Evolutionary conservation across 2,888 invertebrate genomes (phyloP), one percentile per base, ranked within the genome.

Genomic region (Xylocampa areola): DNA sequence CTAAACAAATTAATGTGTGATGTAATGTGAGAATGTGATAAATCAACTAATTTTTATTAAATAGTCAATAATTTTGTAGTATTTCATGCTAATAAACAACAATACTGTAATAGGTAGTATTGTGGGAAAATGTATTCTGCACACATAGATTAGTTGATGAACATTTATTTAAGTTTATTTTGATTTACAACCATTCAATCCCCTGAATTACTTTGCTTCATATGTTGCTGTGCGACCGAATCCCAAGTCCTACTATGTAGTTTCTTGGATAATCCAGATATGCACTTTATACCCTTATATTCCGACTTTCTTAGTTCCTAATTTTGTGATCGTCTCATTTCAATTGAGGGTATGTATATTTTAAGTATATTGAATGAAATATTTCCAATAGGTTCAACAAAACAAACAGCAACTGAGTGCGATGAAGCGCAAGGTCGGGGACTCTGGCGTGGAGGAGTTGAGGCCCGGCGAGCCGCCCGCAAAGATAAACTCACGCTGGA

Each of bases 361-460:
- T 21, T 58, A 50, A 47, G 30, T 61, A 59, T 27, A 73, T 53
- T 41, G 50, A 59, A 40, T 50, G 23, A 30, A 47, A 48, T 63
- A 39, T 68, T 66, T 60, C 53, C 45, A 60, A 70, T 79, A 98
- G 98, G 98, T 99, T 52, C 99, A 99, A 90, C 97, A 97, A 75
- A 98, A 98, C 90, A 98, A 99, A 84, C 99, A 99, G 88, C 96
- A 96, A 81, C 95, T 98, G 69, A 98, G 98, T 82, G 96, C 97
- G 37, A 94, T 98, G 84, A 98, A 98, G 87, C 96, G 97, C 55
- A 97, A 97, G 89, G 96, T 94, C 94, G 77, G 94, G 87, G 93
- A 93, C 51, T 65, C 86, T 1, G 92, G 92, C 0, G 92, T 97
- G 17, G 96, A 96, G 54, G 95, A 96, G 51, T 88, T 96, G 50